phyloP scores from a whole-genome alignment of 2,797 vertebrate species.

The Pseudochromis fuscus region DNA sequence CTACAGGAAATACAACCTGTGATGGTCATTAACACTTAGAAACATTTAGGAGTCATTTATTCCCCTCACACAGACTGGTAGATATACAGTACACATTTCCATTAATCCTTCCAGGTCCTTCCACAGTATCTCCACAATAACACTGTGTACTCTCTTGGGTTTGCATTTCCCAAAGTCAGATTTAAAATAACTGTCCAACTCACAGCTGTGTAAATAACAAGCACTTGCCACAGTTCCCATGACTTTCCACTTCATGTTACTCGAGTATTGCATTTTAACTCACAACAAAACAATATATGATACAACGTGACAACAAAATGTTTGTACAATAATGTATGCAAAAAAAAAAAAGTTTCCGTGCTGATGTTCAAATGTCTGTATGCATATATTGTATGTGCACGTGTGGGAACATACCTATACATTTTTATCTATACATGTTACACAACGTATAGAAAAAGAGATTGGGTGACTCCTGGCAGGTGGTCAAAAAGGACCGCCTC shows the following conservation, averaged over 20 bases:
- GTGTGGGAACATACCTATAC: not conserved
- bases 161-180: not conserved
- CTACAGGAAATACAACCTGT: no score
- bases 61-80: no score
- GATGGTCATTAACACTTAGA: no score
- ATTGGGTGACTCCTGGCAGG: constrained; percentile 19
- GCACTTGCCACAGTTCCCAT: constrained; percentile 59
- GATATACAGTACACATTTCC: no score
- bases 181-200: constrained; percentile 19
- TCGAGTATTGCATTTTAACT: not conserved
- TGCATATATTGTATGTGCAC: not conserved
- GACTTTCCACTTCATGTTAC: constrained; percentile 23
- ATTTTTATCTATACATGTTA: not conserved
- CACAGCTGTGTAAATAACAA: constrained; percentile 68
- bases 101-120: no score
- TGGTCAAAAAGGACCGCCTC: constrained; percentile 24
- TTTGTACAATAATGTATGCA: not conserved
- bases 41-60: no score
- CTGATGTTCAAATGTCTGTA: not conserved
- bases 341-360: no score
- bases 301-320: not conserved
- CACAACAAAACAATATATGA: not conserved
- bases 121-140: not conserved
- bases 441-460: constrained; percentile 9
- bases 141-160: not conserved